Evolutionary conservation across 2,888 invertebrate genomes (phyloP).

Genomic region (Monopis laevigella): DNA sequence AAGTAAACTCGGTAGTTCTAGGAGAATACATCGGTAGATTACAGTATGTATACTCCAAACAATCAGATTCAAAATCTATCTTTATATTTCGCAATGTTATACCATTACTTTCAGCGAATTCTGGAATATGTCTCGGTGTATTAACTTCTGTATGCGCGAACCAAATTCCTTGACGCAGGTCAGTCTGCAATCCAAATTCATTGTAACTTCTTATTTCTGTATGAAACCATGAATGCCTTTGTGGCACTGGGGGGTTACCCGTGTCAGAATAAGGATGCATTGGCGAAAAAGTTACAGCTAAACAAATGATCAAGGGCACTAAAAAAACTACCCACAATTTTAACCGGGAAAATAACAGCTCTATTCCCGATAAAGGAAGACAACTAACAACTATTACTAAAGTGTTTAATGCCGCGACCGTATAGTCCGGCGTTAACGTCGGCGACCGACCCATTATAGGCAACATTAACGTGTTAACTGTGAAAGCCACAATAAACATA

Average conservation of each 20-base stretch:
- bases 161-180: slow-evolving; percentile 19
- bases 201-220: slow-evolving; percentile 18
- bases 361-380: slow-evolving; percentile 15
- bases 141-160: slow-evolving; percentile 17
- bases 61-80: slow-evolving; percentile 24
- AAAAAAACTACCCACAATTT: slow-evolving; percentile 11
- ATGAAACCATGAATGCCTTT: slow-evolving; percentile 16
- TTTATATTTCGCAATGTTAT: background rate
- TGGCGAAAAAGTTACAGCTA: slow-evolving; percentile 12
- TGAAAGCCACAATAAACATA: slow-evolving; percentile 11
- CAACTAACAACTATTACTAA: slow-evolving; percentile 1
- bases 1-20: slow-evolving; percentile 12
- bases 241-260: slow-evolving; percentile 10
- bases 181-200: slow-evolving; percentile 7
- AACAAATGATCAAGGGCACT: slow-evolving; percentile 1
- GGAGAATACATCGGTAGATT: slow-evolving; percentile 29
- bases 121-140: slow-evolving; percentile 11
- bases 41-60: slow-evolving; percentile 35
- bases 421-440: slow-evolving; percentile 13
- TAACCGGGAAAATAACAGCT: slow-evolving; percentile 15
- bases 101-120: background rate
- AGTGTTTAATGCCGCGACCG: slow-evolving; percentile 13
- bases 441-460: slow-evolving; percentile 16
- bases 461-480: slow-evolving; percentile 14
- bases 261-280: slow-evolving; percentile 11